Conservation (phyloP, 2,888 invertebrate genomes). For the Hypercompe scribonia region DNA sequence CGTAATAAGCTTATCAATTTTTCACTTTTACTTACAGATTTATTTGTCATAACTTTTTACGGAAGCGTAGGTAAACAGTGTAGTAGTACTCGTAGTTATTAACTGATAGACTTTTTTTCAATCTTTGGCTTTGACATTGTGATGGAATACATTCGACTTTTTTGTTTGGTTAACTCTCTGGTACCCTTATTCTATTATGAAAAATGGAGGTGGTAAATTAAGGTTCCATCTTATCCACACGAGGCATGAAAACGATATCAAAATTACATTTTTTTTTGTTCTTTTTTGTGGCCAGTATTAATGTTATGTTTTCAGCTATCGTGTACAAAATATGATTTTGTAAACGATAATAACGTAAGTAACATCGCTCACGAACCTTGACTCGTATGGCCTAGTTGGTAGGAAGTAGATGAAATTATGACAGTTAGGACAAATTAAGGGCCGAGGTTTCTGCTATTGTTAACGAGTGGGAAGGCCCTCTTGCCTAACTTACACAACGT, state of each 20-base stretch:
- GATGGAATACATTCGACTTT: too few relatives aligned
- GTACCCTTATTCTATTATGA: too few relatives aligned
- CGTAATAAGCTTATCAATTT: neutral
- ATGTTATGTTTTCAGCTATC: constrained; percentile 30
- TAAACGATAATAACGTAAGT: constrained; percentile 15
- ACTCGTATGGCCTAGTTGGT: constrained; percentile 25
- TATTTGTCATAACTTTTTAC: neutral
- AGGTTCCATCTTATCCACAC: too few relatives aligned
- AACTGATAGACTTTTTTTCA: neutral
- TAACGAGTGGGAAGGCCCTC: neutral
- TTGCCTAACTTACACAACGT: neutral
- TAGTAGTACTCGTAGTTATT: too few relatives aligned
- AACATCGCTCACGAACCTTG: constrained; percentile 36
- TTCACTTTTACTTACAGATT: neutral
- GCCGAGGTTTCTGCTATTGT: constrained; percentile 14
- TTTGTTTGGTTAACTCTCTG: too few relatives aligned
- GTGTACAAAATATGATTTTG: constrained; percentile 28
- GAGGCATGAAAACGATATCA: too few relatives aligned
- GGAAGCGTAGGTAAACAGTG: too few relatives aligned
- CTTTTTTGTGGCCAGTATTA: constrained; percentile 35
- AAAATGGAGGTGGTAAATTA: too few relatives aligned
- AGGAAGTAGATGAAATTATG: constrained; percentile 18
- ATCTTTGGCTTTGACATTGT: neutral
- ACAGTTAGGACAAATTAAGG: constrained; percentile 10
- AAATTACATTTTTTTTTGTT: too few relatives aligned